Evolutionary conservation across 2,113 vertebrate genomes (phyloP).

Genomic region (Centrocercus urophasianus): DNA sequence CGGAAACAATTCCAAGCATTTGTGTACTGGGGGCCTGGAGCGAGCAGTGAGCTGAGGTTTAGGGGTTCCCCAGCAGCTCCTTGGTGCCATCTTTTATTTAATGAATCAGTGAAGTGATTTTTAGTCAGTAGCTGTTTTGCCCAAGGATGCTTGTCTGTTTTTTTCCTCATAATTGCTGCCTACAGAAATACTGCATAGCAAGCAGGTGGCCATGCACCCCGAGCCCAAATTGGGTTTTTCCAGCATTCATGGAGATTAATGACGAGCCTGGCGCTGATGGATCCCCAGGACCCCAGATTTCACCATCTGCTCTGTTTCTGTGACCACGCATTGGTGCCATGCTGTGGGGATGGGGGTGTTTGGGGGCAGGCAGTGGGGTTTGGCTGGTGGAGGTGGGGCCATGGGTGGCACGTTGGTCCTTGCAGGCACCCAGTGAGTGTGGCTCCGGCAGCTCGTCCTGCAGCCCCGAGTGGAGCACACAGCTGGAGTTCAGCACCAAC

Average conservation of each 20-base stretch:
- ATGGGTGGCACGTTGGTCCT: background rate
- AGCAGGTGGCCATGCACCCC: rapidly evolving
- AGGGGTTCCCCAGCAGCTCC: background rate
- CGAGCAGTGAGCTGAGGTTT: no score
- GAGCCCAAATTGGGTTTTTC: background rate
- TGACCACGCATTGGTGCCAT: rapidly evolving
- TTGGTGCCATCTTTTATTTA: background rate
- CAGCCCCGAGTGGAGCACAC: constrained; percentile 94
- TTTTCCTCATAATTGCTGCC: background rate
- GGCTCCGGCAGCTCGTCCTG: constrained; percentile 91
- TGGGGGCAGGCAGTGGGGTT: background rate
- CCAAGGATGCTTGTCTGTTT: rapidly evolving
- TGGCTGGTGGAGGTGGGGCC: rapidly evolving
- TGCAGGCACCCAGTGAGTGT: constrained; percentile 88
- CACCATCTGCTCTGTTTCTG: background rate
- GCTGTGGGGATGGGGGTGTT: rapidly evolving
- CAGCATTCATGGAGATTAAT: background rate
- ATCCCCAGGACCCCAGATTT: rapidly evolving
- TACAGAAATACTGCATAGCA: background rate
- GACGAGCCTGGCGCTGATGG: rapidly evolving
- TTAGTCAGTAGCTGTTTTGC: background rate
- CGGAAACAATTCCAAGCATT: background rate
- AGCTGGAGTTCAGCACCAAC: constrained; percentile 87
- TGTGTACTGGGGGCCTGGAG: background rate
- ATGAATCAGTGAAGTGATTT: background rate